Conservation (phyloP, 1,140 invertebrate genomes). For the Aphidius gifuensis region DNA sequence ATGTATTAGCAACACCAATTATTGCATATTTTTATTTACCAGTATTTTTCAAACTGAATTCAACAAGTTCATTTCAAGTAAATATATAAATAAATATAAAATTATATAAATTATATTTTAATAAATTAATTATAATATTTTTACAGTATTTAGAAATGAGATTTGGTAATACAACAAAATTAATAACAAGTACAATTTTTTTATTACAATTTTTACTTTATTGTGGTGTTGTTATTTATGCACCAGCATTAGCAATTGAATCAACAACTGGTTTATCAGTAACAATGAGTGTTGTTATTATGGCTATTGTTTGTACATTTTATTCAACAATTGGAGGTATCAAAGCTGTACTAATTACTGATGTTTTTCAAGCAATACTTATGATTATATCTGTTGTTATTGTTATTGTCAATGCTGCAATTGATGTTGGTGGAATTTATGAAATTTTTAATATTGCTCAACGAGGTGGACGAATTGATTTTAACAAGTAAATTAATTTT, state of each 20-base stretch:
- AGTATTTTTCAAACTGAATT: slow-evolving; percentile 81
- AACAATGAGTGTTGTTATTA: slow-evolving; percentile 71
- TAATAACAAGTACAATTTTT: slow-evolving; percentile 73
- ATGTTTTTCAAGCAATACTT: slow-evolving; percentile 75
- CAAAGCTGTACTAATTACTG: slow-evolving; percentile 83
- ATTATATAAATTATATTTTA: slow-evolving; percentile 1
- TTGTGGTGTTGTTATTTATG: slow-evolving; percentile 90
- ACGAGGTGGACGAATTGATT: slow-evolving; percentile 64
- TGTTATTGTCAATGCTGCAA: slow-evolving; percentile 70
- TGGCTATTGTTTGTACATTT: slow-evolving; percentile 79
- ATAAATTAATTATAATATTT: slow-evolving; percentile 14
- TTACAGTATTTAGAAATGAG: slow-evolving; percentile 76
- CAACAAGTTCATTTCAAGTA: slow-evolving; percentile 85
- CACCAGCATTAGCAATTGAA: slow-evolving; percentile 84
- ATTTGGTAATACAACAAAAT: slow-evolving; percentile 67
- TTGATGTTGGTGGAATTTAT: slow-evolving; percentile 63
- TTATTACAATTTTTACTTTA: slow-evolving; percentile 83
- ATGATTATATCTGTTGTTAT: slow-evolving; percentile 75
- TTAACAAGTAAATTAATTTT: slow-evolving; percentile 60
- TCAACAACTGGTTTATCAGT: slow-evolving; percentile 77
- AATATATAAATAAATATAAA: slow-evolving; percentile 20
- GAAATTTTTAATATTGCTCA: slow-evolving; percentile 67
- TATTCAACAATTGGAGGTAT: slow-evolving; percentile 86
- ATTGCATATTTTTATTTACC: slow-evolving; percentile 80
- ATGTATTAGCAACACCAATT: slow-evolving; percentile 78